These are phyloP conservation scores for Chiroxiphia lanceolata DNA, from an alignment of 2,797 vertebrate genomes.

Conservation along the genomic window DNA sequence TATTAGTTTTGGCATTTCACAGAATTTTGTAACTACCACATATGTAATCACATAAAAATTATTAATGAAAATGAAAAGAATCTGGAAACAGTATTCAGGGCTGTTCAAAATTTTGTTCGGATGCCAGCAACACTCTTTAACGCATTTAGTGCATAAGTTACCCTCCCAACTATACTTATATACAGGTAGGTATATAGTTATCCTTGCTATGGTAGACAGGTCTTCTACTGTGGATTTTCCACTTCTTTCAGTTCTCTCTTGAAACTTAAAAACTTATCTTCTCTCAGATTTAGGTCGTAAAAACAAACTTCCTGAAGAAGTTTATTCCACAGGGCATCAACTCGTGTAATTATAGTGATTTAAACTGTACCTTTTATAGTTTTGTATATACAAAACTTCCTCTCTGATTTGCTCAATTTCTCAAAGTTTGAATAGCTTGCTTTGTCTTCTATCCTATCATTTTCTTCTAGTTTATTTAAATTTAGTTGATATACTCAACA, in stretches of 20 bases:
- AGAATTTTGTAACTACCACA: neutral
- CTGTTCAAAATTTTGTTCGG: neutral
- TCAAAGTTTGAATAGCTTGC: neutral
- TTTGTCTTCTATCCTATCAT: neutral
- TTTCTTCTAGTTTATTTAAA: neutral
- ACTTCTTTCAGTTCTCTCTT: neutral
- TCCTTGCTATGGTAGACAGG: neutral
- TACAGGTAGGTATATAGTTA: neutral
- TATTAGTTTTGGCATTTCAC: conserved; percentile 40
- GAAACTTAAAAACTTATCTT: neutral
- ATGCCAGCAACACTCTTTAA: neutral
- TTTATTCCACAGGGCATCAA: neutral
- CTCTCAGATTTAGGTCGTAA: neutral
- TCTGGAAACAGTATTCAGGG: neutral
- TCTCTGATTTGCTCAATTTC: neutral
- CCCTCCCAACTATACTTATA: neutral
- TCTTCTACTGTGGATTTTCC: neutral
- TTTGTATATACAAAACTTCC: neutral
- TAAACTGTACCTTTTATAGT: neutral
- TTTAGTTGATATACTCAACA: neutral
- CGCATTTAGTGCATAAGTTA: neutral
- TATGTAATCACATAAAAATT: neutral
- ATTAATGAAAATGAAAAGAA: neutral
- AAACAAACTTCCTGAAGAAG: neutral
- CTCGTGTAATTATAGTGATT: neutral